Conservation (phyloP, 2,113 vertebrate species). For the Cisticola juncidis region DNA sequence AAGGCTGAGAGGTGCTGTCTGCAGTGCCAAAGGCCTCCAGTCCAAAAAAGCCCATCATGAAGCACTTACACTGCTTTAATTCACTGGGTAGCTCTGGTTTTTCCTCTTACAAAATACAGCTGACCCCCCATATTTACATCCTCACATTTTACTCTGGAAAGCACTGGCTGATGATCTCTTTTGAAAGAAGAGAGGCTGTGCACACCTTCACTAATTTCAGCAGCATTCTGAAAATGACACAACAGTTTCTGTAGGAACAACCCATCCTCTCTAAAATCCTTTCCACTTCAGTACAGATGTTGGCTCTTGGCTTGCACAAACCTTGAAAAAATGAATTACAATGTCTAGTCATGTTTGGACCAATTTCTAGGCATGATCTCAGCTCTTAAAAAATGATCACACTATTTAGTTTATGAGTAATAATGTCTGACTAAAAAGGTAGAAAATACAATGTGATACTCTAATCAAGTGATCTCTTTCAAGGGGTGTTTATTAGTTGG, state of each 20-base stretch:
- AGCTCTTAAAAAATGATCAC: background rate
- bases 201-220: background rate
- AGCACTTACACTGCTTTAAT: background rate
- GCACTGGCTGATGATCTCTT: background rate
- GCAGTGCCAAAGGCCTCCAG: background rate
- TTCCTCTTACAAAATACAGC: background rate
- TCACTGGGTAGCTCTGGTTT: background rate
- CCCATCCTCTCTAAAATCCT: background rate
- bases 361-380: slow-evolving; percentile 14
- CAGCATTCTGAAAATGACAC: background rate
- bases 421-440: background rate
- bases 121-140: background rate
- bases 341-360: slow-evolving; percentile 43
- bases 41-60: background rate
- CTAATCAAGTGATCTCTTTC: slow-evolving; percentile 7
- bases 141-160: background rate
- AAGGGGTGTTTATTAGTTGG: background rate
- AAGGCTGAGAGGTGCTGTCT: background rate
- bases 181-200: background rate
- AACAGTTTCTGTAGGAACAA: background rate
- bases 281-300: background rate
- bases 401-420: slow-evolving; percentile 35
- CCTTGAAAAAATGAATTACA: background rate
- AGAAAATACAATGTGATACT: background rate
- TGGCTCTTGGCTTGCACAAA: background rate